Percentiles rank a stretch among this genome's conserved stretches.
Evolutionary conservation across 2,113 vertebrate species (phyloP).

Genomic region (Pluvialis apricaria): DNA sequence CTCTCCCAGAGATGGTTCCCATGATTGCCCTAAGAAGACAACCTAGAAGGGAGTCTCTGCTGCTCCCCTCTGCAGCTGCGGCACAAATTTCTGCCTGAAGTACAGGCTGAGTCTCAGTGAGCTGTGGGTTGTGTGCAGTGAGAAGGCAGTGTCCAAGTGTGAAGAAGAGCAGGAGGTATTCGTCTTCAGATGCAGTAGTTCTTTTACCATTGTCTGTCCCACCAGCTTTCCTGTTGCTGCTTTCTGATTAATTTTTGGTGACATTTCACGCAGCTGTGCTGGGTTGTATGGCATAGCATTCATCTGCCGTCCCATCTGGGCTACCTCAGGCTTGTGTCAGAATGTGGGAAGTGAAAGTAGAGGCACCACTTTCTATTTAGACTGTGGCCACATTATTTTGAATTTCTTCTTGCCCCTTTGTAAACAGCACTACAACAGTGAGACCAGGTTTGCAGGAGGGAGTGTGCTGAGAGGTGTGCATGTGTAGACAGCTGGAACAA

Average conservation of each 20-base stretch:
- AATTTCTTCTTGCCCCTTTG: neutral
- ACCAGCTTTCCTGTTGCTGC: conserved; percentile 55
- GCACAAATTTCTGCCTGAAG: conserved; percentile 67
- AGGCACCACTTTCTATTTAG: neutral
- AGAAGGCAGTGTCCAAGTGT: conserved; percentile 46
- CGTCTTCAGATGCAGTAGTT: neutral
- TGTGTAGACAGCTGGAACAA: neutral
- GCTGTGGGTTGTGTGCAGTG: conserved; percentile 42
- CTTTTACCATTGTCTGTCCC: conserved; percentile 60
- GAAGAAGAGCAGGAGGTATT: neutral
- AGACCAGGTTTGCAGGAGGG: neutral
- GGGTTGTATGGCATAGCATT: neutral
- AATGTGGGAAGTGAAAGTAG: neutral
- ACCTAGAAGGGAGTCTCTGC: neutral
- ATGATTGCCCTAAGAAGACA: neutral
- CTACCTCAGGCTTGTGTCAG: neutral
- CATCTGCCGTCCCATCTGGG: neutral
- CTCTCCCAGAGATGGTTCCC: neutral
- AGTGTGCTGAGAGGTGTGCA: neutral
- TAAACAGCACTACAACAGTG: neutral
- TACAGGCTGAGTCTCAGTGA: conserved; percentile 60
- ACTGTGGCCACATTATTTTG: neutral
- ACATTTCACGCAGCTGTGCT: neutral
- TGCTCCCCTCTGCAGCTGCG: conserved; percentile 42
- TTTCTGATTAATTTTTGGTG: conserved; percentile 60